These are phyloP conservation scores for Drosophila bocqueti DNA, from an alignment of 1,140 invertebrate species.

Conservation along the genomic window DNA sequence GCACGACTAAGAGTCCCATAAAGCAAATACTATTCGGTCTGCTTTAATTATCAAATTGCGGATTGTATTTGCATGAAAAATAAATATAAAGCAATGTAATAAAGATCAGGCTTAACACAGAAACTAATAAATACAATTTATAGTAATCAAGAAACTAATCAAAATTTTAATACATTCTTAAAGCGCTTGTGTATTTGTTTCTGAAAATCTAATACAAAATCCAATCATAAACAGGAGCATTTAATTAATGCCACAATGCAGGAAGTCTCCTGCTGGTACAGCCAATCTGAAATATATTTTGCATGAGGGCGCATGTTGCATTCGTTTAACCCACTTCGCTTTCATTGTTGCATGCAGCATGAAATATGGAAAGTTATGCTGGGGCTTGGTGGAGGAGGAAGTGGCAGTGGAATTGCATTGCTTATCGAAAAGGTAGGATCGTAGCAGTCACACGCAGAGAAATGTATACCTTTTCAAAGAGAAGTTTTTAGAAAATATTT, in stretches of 20 bases:
- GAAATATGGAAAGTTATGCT: constrained; percentile 74
- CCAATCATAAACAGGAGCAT: constrained; percentile 12
- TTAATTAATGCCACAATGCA: constrained; percentile 24
- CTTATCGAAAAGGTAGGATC: constrained; percentile 50
- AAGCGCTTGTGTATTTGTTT: background rate
- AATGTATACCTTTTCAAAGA: background rate
- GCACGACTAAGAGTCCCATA: background rate
- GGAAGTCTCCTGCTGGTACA: constrained; percentile 24
- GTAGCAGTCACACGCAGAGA: background rate
- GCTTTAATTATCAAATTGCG: background rate
- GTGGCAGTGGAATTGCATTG: constrained; percentile 32
- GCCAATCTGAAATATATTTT: constrained; percentile 48
- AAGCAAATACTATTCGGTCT: background rate
- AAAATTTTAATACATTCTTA: background rate
- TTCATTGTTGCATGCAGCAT: constrained; percentile 74
- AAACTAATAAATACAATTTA: background rate
- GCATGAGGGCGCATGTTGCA: constrained; percentile 58
- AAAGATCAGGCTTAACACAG: background rate
- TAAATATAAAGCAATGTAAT: background rate
- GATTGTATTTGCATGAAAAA: background rate
- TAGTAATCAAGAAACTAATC: background rate
- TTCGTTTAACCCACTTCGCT: constrained; percentile 70
- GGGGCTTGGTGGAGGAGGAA: constrained; percentile 21
- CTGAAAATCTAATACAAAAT: background rate
- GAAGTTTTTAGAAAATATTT: no score